These are phyloP conservation scores for Tenthredo mesomela DNA, from an alignment of 2,888 invertebrate genomes.

Conservation along the genomic window DNA sequence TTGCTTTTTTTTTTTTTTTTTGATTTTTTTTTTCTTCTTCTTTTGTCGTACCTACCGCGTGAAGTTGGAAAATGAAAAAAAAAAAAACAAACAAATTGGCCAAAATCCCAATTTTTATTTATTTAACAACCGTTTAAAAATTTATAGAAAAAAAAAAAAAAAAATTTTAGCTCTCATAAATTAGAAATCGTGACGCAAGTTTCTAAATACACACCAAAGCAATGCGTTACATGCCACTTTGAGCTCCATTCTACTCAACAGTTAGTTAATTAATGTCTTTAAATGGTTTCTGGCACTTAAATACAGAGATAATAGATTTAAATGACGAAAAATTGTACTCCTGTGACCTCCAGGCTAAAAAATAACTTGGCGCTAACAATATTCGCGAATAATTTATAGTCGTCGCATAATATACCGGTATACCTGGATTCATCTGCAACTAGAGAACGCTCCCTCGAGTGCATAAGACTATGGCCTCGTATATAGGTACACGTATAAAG, in stretches of 20 bases:
- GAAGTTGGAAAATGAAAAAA: not conserved
- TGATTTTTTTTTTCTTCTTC: not conserved
- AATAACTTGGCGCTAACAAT: not conserved
- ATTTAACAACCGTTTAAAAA: not conserved
- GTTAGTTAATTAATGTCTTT: not conserved
- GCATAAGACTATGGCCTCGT: not conserved
- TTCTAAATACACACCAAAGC: not conserved
- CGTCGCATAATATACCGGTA: not conserved
- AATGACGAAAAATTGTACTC: not conserved
- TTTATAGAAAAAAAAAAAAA: not conserved
- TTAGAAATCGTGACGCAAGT: not conserved
- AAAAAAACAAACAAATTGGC: not conserved
- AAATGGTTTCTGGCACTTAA: not conserved
- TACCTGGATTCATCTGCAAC: not conserved
- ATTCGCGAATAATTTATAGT: not conserved
- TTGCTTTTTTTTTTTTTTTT: not conserved
- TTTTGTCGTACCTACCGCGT: not conserved
- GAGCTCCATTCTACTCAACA: not conserved
- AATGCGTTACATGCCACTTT: not conserved
- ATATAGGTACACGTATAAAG: not conserved
- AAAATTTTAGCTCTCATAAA: not conserved
- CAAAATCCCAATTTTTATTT: slow-evolving; percentile 18
- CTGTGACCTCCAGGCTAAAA: not conserved
- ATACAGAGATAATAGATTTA: not conserved
- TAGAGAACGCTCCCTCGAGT: not conserved